These are phyloP conservation scores for Contarinia nasturtii DNA, from an alignment of 1,140 invertebrate genomes.

Conservation along the genomic window DNA sequence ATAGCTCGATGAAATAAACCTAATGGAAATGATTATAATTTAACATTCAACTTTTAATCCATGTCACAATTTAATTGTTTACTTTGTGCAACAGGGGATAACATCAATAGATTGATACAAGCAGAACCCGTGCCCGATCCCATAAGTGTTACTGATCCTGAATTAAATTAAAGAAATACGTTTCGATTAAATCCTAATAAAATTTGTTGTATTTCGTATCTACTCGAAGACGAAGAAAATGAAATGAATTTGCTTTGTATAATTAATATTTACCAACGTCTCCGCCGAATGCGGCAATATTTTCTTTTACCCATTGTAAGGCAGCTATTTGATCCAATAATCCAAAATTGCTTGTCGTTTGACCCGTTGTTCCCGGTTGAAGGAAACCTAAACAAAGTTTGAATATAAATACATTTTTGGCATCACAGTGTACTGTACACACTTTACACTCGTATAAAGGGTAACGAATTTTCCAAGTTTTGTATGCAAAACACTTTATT, in stretches of 20 bases:
- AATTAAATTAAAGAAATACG: background rate
- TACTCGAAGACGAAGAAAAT: constrained; percentile 4
- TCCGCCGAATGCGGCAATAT: constrained; percentile 70
- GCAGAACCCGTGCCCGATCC: constrained; percentile 88
- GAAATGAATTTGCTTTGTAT: too few species aligned
- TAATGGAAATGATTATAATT: constrained; percentile 22
- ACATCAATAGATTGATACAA: constrained; percentile 72
- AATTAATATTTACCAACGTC: constrained; percentile 30
- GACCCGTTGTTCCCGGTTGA: constrained; percentile 46
- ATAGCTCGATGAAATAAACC: constrained; percentile 81
- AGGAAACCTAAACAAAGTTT: constrained; percentile 45
- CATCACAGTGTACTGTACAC: background rate
- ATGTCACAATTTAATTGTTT: background rate
- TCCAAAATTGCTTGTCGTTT: constrained; percentile 67
- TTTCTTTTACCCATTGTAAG: constrained; percentile 71
- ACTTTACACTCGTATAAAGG: too few species aligned
- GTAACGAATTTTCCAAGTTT: too few species aligned
- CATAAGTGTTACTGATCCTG: constrained; percentile 60
- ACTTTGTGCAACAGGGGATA: constrained; percentile 59
- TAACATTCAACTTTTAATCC: background rate
- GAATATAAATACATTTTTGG: background rate
- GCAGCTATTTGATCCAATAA: constrained; percentile 75
- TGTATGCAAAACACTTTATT: too few species aligned
- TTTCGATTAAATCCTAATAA: too few species aligned
- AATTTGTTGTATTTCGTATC: too few species aligned